A percentile compares a stretch with the other conserved stretches of the same genome.
Conservation (phyloP, 2,113 vertebrate genomes). For the Serilophus lunatus region DNA sequence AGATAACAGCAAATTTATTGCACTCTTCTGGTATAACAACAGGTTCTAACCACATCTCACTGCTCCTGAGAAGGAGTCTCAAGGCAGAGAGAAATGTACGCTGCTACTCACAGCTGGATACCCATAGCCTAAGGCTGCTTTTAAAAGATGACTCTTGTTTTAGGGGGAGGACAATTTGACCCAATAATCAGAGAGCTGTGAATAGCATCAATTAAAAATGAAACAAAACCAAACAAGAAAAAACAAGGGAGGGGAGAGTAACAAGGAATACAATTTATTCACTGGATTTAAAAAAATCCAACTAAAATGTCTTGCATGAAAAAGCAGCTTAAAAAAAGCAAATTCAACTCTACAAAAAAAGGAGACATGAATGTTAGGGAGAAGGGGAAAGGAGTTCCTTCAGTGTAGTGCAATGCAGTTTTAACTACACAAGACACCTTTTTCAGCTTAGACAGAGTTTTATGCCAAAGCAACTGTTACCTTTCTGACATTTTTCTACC, state of each 20-base stretch:
- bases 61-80: not conserved
- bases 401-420: accelerated
- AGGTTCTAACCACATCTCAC: not conserved
- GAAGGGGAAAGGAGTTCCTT: not conserved
- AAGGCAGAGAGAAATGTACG: not conserved
- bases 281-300: not conserved
- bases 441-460: not conserved
- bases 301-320: not conserved
- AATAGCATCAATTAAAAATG: not conserved
- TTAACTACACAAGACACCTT: not conserved
- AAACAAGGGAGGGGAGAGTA: not conserved
- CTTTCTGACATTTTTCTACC: not conserved
- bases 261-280: not conserved
- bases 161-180: not conserved
- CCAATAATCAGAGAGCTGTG: not conserved
- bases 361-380: not conserved
- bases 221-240: not conserved
- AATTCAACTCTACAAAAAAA: not conserved
- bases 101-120: not conserved
- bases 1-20: not conserved
- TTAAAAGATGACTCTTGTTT: not conserved
- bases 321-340: not conserved
- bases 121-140: not conserved
- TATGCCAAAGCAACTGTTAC: not conserved
- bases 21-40: not conserved